Evolutionary conservation across 1,140 invertebrate species (phyloP).

Genomic region (Drosophila nigromelanica): DNA sequence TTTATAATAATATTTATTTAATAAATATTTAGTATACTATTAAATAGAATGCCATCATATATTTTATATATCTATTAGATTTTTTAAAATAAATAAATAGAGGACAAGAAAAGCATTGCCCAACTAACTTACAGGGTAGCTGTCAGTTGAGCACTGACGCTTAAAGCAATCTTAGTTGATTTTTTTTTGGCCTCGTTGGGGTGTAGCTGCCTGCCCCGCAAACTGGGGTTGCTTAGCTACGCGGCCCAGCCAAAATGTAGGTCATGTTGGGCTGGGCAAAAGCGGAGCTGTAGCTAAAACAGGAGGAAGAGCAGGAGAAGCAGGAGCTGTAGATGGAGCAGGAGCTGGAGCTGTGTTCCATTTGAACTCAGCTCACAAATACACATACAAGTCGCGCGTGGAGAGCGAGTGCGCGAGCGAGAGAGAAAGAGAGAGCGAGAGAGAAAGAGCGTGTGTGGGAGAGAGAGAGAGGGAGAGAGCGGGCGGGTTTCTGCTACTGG

Average conservation of each 20-base stretch:
- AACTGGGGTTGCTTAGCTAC: slow-evolving; percentile 68
- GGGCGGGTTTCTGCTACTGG: background rate
- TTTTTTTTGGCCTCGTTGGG: slow-evolving; percentile 25
- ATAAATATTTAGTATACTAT: too few species aligned
- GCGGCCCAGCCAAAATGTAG: slow-evolving; percentile 60
- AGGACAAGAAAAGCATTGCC: too few species aligned
- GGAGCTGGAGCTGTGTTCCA: slow-evolving; percentile 29
- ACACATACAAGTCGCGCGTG: background rate
- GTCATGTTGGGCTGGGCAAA: slow-evolving; percentile 59
- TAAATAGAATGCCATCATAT: too few species aligned
- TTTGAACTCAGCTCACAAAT: slow-evolving; percentile 35
- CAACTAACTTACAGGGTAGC: background rate
- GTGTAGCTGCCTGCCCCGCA: slow-evolving; percentile 17
- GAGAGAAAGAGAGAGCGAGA: background rate
- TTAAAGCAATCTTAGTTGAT: background rate
- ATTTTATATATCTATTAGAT: too few species aligned
- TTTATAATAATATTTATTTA: too few species aligned
- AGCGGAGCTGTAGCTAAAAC: slow-evolving; percentile 3
- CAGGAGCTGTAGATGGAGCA: slow-evolving; percentile 2
- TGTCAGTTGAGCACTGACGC: background rate
- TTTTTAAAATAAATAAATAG: too few species aligned
- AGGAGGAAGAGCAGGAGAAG: background rate
- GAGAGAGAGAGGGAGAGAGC: background rate
- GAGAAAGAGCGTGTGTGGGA: background rate
- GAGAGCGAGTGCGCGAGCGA: background rate